phyloP scores from a whole-genome alignment of 2,888 invertebrate genomes.

The Unio pictorum region DNA sequence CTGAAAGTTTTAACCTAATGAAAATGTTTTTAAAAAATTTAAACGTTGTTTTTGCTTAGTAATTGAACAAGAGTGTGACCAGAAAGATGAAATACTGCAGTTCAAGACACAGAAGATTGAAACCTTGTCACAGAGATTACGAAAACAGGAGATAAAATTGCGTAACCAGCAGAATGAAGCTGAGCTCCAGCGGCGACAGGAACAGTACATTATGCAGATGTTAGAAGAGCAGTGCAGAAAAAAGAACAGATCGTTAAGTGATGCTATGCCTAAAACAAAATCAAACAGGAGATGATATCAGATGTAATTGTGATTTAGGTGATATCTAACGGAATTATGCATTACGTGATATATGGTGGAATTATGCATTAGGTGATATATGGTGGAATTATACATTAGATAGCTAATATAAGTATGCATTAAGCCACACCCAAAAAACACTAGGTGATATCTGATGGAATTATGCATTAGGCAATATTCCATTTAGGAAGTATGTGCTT shows the following conservation, averaged over 20 bases:
- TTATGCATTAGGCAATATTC: too few species aligned
- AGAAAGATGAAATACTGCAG: too few species aligned
- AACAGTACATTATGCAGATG: conserved; percentile 42
- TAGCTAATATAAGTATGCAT: conserved; percentile 21
- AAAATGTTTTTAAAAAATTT: too few species aligned
- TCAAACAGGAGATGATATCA: conserved; percentile 21
- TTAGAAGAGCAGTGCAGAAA: conserved; percentile 43
- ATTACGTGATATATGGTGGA: conserved; percentile 13
- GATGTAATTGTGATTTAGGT: not conserved
- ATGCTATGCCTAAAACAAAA: conserved; percentile 33
- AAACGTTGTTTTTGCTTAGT: too few species aligned
- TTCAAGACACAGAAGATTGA: too few species aligned
- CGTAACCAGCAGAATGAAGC: conserved; percentile 22
- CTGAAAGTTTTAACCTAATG: too few species aligned
- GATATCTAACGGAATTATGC: too few species aligned
- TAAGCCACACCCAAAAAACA: not conserved
- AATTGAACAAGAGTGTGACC: too few species aligned
- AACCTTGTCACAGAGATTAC: too few species aligned
- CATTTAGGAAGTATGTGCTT: too few species aligned
- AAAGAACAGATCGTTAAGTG: conserved; percentile 18
- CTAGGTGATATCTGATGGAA: conserved; percentile 16
- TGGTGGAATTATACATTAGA: not conserved
- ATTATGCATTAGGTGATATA: conserved; percentile 17
- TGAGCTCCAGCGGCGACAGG: conserved; percentile 46
- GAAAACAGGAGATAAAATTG: too few species aligned